Base-by-base conservation (phyloP, 2,888 invertebrate genomes). In the Leptinotarsa rubiginosa region DNA sequence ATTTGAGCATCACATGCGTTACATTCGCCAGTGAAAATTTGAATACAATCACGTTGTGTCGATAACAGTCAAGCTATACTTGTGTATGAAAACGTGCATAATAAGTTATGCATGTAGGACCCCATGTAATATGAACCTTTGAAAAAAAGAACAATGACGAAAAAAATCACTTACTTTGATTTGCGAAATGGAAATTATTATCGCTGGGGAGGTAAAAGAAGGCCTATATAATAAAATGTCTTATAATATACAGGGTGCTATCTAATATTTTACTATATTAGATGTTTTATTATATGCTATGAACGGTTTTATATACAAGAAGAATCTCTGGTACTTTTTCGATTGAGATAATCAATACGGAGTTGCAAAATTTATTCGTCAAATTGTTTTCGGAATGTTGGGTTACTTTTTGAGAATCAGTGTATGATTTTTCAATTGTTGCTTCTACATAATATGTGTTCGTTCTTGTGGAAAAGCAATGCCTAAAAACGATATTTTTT, bases 21-120 rank as follows among this genome's bases (percentile, higher is more conserved):
- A 59, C 54, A 15, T 47, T 70, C 13, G 68, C 70, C 74, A 59
- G 72, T 70, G 49, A 84, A 82, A 84, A 85, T 85, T 85, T 86
- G 85, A 86, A 86, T 86, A 83, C 84, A 85, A 83, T 81, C 85
- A 82, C 81, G 84, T 82, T 41, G 83, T 80, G 79, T 83, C 82
- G 81, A 69, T 77, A 83, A 84, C 84, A 84, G 85, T 84, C 83
- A 82, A 84, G 82, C 85, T 84, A 84, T 83, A 83, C 79, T 78
- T 81, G 78, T 84, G 80, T 84, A 81, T 85, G 83, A 84, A 84
- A 85, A 84, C 85, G 79, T 83, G 84, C 84, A 85, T 84, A 84
- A 85, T 56, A 83, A 84, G 73, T 54, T 65, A 74, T 75, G 75
- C 77, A 75, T 75, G 78, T 78, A 77, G 73, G 72, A 75, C 79